These are phyloP conservation scores for Heliconius eleuchia DNA, from an alignment of 1,140 invertebrate species.

Conservation along the genomic window DNA sequence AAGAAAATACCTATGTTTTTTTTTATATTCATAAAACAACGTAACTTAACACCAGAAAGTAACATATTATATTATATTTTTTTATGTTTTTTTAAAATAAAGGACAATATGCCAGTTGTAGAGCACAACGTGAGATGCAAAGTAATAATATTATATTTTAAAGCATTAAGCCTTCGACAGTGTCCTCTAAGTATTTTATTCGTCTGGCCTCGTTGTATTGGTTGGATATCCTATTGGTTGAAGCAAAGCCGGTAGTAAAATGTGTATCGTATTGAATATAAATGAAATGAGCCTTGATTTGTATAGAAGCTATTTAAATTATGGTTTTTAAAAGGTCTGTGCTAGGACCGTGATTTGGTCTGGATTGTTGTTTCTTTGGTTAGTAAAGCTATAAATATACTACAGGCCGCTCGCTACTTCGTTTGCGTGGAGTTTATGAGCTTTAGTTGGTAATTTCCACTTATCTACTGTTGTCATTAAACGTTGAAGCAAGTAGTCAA, in stretches of 20 bases:
- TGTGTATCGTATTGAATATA: conserved; percentile 39
- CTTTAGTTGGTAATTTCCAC: no score
- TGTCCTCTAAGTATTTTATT: conserved; percentile 22
- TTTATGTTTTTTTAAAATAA: no score
- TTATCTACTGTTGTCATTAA: no score
- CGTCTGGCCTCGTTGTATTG: conserved; percentile 1
- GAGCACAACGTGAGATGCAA: background rate
- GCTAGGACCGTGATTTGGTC: background rate
- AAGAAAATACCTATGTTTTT: background rate
- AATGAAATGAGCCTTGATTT: conserved; percentile 1
- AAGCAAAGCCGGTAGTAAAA: conserved; percentile 37
- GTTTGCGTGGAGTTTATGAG: no score
- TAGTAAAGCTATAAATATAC: no score
- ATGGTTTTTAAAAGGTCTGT: background rate
- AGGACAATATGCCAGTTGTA: background rate
- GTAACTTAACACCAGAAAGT: no score
- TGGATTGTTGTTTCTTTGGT: background rate
- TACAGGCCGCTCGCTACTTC: no score
- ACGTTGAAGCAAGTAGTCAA: no score
- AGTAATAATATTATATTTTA: background rate
- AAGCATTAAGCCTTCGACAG: background rate
- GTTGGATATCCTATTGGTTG: background rate
- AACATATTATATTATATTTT: background rate
- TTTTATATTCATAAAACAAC: background rate
- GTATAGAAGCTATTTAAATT: background rate